A percentile compares a stretch with the other conserved stretches of the same genome.
Conservation (phyloP, 2,113 vertebrate species). For the Engraulis encrasicolus region DNA sequence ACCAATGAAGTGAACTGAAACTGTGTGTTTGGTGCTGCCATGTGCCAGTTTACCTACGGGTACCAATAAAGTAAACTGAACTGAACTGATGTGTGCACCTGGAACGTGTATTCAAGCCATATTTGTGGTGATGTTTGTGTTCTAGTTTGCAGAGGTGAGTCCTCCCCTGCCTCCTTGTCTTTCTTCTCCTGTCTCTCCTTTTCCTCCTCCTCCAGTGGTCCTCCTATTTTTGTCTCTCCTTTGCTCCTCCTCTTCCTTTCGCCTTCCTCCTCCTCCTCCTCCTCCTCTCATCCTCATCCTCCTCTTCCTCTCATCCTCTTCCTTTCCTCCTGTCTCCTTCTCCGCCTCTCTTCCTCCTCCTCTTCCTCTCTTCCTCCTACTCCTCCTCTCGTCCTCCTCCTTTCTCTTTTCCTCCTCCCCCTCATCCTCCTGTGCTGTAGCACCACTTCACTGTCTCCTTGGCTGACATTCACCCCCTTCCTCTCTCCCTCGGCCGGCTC, state of each 20-base stretch:
- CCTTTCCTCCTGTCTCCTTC: constrained; percentile 15
- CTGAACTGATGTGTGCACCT: too few species aligned
- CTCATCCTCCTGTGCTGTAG: background rate
- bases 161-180: background rate
- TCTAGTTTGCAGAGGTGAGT: background rate
- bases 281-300: background rate
- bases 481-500: background rate
- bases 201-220: background rate
- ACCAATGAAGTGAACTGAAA: too few species aligned
- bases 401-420: constrained; percentile 20
- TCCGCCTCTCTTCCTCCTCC: background rate
- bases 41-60: too few species aligned
- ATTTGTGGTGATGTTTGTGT: background rate
- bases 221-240: background rate
- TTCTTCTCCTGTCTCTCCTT: background rate
- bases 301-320: background rate
- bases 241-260: constrained; percentile 9
- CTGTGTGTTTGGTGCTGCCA: too few species aligned
- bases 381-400: constrained; percentile 18
- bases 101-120: too few species aligned
- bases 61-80: too few species aligned
- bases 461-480: constrained; percentile 12
- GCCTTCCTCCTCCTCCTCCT: constrained; percentile 9
- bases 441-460: background rate
- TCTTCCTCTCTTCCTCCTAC: background rate